Conservation (phyloP, 2,113 vertebrate genomes). For the Salvelinus fontinalis region DNA sequence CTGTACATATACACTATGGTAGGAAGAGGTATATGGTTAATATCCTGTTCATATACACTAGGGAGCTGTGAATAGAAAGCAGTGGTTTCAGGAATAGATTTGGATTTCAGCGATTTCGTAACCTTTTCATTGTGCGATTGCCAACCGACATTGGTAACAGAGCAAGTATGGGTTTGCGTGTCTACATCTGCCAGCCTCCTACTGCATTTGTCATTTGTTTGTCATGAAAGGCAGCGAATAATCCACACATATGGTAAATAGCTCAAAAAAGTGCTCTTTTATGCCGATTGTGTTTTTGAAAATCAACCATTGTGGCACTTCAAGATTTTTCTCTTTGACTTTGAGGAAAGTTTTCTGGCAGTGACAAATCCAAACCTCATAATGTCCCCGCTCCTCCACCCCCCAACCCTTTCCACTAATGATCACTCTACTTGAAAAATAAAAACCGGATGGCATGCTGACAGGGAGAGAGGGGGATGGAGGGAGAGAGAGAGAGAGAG, state of each 20-base stretch:
- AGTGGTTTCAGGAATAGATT: neutral
- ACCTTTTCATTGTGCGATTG: neutral
- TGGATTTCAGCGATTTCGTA: neutral
- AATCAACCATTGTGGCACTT: neutral
- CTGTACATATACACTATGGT: too few species aligned
- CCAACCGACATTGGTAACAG: neutral
- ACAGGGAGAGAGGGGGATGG: slow-evolving; percentile 10
- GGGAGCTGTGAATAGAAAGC: neutral
- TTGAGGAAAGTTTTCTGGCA: slow-evolving; percentile 15
- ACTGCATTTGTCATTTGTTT: neutral
- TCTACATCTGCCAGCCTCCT: neutral
- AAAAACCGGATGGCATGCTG: slow-evolving; percentile 55
- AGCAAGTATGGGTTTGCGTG: neutral
- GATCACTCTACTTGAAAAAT: slow-evolving; percentile 59
- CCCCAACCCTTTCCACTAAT: slow-evolving; percentile 28
- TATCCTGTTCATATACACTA: neutral
- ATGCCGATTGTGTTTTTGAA: neutral
- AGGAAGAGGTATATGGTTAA: neutral
- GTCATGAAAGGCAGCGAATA: neutral
- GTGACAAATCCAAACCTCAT: slow-evolving; percentile 13
- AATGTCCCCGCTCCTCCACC: slow-evolving; percentile 18
- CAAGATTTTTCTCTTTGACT: slow-evolving; percentile 8
- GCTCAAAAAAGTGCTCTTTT: neutral
- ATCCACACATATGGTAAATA: too few species aligned
- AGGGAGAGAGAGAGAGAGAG: neutral